Base-by-base conservation (phyloP, 2,113 vertebrate species). In the Panthera uncia region DNA sequence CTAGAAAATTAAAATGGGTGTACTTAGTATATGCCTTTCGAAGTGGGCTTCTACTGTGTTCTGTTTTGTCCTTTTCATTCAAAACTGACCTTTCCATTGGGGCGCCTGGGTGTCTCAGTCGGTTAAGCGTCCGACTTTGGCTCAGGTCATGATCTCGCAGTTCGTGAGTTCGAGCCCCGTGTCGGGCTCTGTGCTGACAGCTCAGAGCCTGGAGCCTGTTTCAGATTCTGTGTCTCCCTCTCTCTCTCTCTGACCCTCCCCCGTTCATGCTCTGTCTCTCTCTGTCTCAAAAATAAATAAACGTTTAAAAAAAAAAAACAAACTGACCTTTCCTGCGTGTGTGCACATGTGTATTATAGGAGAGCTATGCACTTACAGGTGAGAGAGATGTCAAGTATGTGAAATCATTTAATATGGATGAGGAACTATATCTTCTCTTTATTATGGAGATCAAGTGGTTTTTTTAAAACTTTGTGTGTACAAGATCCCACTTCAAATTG, bases 41-140 rank as follows among this genome's bases (percentile, higher is more conserved):
- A 93, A 91, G 71, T 81, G 55, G 31, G n/a, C 21, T 95, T 92
- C 21, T 4, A 88, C 66, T 78, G 94, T 68, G 9, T 97, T 55
- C 52, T 87, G 29, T 95, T 95, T 81, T 78, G 33, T 84, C 31
- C 79, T 94, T 96, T 94, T 25, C 68, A 94, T 92, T 94, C 45
- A 90, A 90, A 92, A 92, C 80, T 29, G 7, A 50, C 66, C n/a
- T 80, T 14, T 69, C 76, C 21, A 38, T 38, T 38, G 36, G 36
- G 36, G 36, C 36, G 3, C 36, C 36, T 38, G 36, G 36, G 36
- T 38, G 36, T 1, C 36, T 38, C 36, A 38, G 36, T 38, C 36
- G 36, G 36, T 38, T 38, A 38, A 38, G 36, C 36, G 36, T 38
- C 36, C 36, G 36, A 38, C 36, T 38, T 38, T 38, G 36, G 36